These are phyloP conservation scores for Phorcus lineatus DNA, from an alignment of 2,888 invertebrate species.

Conservation along the genomic window DNA sequence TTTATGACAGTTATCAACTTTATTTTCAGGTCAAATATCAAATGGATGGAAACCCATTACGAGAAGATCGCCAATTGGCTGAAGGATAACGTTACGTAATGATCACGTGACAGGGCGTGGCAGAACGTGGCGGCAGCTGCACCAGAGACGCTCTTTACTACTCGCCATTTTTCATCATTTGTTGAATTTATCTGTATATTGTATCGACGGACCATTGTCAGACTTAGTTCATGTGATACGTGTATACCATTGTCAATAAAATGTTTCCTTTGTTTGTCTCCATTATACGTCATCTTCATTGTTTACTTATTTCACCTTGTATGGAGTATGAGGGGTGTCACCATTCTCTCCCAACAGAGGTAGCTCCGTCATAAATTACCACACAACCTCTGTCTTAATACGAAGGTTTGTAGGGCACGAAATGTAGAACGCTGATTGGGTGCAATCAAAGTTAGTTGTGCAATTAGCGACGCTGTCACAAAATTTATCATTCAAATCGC, in stretches of 20 bases:
- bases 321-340: neutral
- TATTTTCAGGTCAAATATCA: slow-evolving; percentile 69
- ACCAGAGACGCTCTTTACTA: neutral
- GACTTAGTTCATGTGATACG: neutral
- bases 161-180: neutral
- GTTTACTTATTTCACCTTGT: neutral
- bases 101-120: neutral
- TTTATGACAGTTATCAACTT: neutral
- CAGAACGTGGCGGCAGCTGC: neutral
- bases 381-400: no score
- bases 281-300: neutral
- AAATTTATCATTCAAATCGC: no score
- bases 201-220: slow-evolving; percentile 6
- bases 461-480: no score
- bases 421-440: no score
- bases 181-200: neutral
- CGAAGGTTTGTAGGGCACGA: no score
- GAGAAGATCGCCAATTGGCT: slow-evolving; percentile 68
- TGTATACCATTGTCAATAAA: neutral
- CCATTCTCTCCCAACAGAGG: no score
- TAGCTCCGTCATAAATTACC: no score
- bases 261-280: neutral
- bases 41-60: slow-evolving; percentile 71
- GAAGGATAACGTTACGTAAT: slow-evolving; percentile 36
- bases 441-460: no score